These are phyloP conservation scores for Ibidorhyncha struthersii DNA, from an alignment of 2,113 vertebrate species.

Conservation along the genomic window DNA sequence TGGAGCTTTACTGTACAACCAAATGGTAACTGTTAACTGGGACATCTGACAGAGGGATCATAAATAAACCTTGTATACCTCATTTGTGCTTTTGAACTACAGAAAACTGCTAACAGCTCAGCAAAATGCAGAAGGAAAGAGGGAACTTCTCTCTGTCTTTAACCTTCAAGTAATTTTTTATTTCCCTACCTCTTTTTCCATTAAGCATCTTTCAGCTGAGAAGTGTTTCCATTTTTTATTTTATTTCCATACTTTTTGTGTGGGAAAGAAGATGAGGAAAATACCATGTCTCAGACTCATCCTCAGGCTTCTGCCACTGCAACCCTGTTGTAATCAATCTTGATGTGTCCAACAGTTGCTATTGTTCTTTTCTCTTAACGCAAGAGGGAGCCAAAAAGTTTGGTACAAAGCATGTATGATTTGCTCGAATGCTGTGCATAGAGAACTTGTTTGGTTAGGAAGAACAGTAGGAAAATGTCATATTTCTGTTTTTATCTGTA, in stretches of 20 bases:
- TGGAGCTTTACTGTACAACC: neutral
- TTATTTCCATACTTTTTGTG: neutral
- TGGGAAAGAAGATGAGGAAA: neutral
- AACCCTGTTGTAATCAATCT: neutral
- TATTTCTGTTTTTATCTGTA: neutral
- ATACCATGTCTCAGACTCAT: neutral
- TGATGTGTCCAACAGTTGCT: neutral
- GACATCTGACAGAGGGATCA: neutral
- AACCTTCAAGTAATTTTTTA: neutral
- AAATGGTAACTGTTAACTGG: neutral
- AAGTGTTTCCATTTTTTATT: neutral
- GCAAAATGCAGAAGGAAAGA: neutral
- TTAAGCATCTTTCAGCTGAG: neutral
- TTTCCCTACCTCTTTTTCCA: neutral
- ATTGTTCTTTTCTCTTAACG: conserved; percentile 24
- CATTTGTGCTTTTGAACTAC: neutral
- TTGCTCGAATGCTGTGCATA: neutral
- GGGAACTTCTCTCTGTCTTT: neutral
- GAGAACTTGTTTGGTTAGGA: neutral
- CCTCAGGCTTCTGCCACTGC: neutral
- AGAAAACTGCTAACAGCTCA: neutral
- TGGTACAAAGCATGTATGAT: neutral
- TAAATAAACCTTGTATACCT: neutral
- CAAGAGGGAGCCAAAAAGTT: conserved; percentile 63
- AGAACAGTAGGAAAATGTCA: neutral